Percentiles rank a stretch among this genome's conserved stretches.
Evolutionary conservation across 2,113 vertebrate species (phyloP).

Genomic region (Microcebus jonahi): DNA sequence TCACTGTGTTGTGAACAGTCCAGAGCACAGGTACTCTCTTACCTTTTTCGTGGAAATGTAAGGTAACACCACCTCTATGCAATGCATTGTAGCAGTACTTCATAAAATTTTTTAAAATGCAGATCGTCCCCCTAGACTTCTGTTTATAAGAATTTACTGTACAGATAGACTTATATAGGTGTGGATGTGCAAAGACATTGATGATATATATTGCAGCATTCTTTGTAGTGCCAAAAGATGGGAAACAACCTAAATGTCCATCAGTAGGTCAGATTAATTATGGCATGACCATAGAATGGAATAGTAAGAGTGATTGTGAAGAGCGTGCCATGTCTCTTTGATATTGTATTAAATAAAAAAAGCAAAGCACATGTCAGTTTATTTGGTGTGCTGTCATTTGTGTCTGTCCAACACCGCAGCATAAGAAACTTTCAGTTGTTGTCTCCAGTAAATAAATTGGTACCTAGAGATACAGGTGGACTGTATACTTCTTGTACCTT

Average conservation of each 20-base stretch:
- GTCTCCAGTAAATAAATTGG: background rate
- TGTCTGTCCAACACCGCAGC: background rate
- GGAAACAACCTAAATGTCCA: background rate
- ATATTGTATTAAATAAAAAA: background rate
- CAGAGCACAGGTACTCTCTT: background rate
- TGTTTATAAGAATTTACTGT: background rate
- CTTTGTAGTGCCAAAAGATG: background rate
- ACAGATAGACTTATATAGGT: background rate
- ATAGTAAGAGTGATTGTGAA: background rate
- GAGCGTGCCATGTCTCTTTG: background rate
- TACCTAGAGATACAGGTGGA: background rate
- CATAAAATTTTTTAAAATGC: background rate
- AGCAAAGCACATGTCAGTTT: background rate
- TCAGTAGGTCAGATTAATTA: background rate
- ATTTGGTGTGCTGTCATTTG: background rate
- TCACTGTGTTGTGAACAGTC: background rate
- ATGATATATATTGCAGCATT: background rate
- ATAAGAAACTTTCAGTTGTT: background rate
- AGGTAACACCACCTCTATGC: background rate
- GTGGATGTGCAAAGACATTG: background rate
- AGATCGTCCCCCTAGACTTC: background rate
- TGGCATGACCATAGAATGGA: background rate
- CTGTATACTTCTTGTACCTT: background rate
- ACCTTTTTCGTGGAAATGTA: background rate
- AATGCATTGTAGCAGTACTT: background rate